Conservation (phyloP, 37 sponge, comb jelly and placozoan genomes). For the Mnemiopsis leidyi region DNA sequence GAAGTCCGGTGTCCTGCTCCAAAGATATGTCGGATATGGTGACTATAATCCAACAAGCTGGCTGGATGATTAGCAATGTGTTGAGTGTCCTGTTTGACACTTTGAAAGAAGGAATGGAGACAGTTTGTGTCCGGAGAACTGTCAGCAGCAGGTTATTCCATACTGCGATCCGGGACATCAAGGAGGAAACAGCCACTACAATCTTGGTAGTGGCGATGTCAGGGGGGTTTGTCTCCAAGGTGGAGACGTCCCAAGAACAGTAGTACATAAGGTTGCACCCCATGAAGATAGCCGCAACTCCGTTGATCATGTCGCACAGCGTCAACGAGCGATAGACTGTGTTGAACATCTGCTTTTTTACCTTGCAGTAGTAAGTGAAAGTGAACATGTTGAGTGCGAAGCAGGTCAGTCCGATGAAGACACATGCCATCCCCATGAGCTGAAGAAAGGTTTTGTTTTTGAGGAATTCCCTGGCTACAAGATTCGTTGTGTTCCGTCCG, state of each 20-base stretch:
- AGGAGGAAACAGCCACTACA: slow-evolving; percentile 25
- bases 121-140: slow-evolving; percentile 51
- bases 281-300: not conserved
- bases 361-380: slow-evolving; percentile 50
- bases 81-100: not conserved
- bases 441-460: not conserved
- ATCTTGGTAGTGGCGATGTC: not conserved
- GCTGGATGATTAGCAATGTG: not conserved
- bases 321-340: slow-evolving; percentile 8
- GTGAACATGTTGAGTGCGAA: slow-evolving; percentile 21
- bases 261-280: slow-evolving; percentile 9
- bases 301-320: slow-evolving; percentile 18
- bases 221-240: not conserved
- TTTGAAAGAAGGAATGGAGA: not conserved
- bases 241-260: not conserved
- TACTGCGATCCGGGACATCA: slow-evolving; percentile 27
- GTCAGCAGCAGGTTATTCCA: slow-evolving; percentile 48
- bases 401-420: not conserved
- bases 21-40: not conserved
- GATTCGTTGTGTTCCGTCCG: slow-evolving; percentile 28
- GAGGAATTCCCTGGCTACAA: not conserved
- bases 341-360: slow-evolving; percentile 19
- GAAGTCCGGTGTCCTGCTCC: not conserved
- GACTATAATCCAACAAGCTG: not conserved
- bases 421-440: not conserved